Percentiles rank a stretch among this genome's conserved stretches.
Evolutionary conservation across 2,888 invertebrate species (phyloP).

Genomic region (Oligia latruncula): DNA sequence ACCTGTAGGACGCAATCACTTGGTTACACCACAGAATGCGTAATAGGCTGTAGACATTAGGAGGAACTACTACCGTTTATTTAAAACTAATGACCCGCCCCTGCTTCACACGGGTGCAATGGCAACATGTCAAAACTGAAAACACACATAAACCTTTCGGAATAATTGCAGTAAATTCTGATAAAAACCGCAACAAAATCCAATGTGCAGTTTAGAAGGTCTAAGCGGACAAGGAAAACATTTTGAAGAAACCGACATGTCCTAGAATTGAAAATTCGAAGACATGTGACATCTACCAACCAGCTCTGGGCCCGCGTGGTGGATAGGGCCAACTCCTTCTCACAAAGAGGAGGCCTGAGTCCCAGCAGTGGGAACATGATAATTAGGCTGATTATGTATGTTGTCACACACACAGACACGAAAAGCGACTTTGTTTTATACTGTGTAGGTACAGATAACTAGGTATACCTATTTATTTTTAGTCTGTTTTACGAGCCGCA

Average conservation of each 20-base stretch:
- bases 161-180: neutral
- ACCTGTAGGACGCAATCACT: constrained; percentile 87
- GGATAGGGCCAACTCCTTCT: neutral
- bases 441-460: neutral
- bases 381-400: neutral
- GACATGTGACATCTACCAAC: neutral
- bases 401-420: neutral
- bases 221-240: neutral
- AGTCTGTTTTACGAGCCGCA: constrained; percentile 28
- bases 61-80: neutral
- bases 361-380: neutral
- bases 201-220: neutral
- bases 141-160: neutral
- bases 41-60: neutral
- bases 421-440: neutral
- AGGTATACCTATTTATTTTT: neutral
- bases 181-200: neutral
- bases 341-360: neutral
- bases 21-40: constrained; percentile 4
- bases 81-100: neutral
- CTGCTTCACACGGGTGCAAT: neutral
- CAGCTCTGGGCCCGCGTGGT: neutral
- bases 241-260: too few relatives aligned
- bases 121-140: neutral
- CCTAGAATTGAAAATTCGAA: neutral